Evolutionary conservation across 2,113 vertebrate genomes (phyloP).

Genomic region (Gymnarchus niloticus): DNA sequence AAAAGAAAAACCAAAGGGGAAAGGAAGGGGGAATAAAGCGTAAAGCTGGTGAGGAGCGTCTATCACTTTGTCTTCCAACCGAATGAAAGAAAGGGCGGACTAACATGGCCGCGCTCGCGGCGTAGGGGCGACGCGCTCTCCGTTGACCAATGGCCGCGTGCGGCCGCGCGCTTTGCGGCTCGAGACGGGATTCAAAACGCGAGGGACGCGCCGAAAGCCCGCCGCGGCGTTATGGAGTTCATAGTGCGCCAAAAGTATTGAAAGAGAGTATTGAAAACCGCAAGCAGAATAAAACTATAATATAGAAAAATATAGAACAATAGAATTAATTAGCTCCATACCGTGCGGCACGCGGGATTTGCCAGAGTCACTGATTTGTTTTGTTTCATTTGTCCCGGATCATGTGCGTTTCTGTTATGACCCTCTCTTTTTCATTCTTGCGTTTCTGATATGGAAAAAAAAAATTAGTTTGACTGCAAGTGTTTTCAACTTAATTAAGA

Average conservation of each 20-base stretch:
- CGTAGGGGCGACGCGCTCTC: conserved; percentile 27
- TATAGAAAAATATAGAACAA: too few relatives aligned
- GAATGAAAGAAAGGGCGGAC: conserved; percentile 47
- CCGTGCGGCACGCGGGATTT: conserved; percentile 35
- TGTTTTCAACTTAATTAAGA: background rate
- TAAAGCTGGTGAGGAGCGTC: conserved; percentile 12
- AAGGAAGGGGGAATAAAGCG: background rate
- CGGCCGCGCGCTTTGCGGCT: conserved; percentile 14
- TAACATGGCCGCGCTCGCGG: conserved; percentile 48
- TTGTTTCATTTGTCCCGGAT: background rate
- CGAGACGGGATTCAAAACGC: conserved; percentile 47
- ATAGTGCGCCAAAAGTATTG: too few relatives aligned
- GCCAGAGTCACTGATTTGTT: background rate
- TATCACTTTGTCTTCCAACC: conserved; percentile 33
- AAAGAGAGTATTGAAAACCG: too few relatives aligned
- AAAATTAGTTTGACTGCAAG: background rate
- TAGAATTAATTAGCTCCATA: too few relatives aligned
- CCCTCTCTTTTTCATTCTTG: background rate
- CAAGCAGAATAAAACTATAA: too few relatives aligned
- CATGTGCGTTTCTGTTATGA: background rate
- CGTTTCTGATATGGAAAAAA: background rate
- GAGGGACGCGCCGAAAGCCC: conserved; percentile 24
- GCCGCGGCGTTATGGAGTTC: too few relatives aligned
- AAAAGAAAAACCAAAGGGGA: conserved; percentile 7
- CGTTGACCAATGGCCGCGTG: conserved; percentile 31